Evolutionary conservation across 2,888 invertebrate species (phyloP).

Genomic region (Cryptocephalus primarius): DNA sequence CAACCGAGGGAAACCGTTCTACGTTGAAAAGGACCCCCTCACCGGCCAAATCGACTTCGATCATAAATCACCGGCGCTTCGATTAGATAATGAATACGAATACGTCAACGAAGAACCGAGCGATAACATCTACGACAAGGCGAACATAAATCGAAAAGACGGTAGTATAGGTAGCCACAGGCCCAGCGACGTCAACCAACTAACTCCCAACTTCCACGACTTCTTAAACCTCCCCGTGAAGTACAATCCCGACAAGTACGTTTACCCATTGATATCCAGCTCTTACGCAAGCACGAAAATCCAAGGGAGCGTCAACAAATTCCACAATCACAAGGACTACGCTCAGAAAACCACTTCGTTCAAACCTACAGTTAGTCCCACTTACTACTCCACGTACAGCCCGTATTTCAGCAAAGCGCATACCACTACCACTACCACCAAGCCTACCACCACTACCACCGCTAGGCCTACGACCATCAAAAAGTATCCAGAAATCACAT

Average conservation of each 20-base stretch:
- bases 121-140: constrained; percentile 30
- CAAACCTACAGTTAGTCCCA: constrained; percentile 31
- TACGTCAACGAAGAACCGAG: constrained; percentile 25
- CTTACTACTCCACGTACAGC: constrained; percentile 25
- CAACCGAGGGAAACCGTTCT: constrained; percentile 60
- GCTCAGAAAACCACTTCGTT: constrained; percentile 26
- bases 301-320: constrained; percentile 50
- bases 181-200: constrained; percentile 51
- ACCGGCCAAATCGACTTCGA: constrained; percentile 55
- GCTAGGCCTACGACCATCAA: constrained; percentile 16
- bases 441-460: constrained; percentile 16
- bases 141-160: constrained; percentile 39
- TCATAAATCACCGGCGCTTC: constrained; percentile 39
- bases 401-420: constrained; percentile 19
- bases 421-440: constrained; percentile 21
- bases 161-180: constrained; percentile 32
- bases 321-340: constrained; percentile 40
- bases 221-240: constrained; percentile 57
- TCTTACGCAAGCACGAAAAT: constrained; percentile 63
- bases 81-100: constrained; percentile 26
- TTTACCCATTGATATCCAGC: constrained; percentile 57
- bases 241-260: constrained; percentile 57
- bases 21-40: constrained; percentile 55
- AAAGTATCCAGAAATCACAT: constrained; percentile 17
- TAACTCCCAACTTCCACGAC: constrained; percentile 55